Evolutionary conservation across 2,797 vertebrate species (phyloP), one percentile per base, ranked within the genome.

Genomic region (Halcyon chelicuti): DNA sequence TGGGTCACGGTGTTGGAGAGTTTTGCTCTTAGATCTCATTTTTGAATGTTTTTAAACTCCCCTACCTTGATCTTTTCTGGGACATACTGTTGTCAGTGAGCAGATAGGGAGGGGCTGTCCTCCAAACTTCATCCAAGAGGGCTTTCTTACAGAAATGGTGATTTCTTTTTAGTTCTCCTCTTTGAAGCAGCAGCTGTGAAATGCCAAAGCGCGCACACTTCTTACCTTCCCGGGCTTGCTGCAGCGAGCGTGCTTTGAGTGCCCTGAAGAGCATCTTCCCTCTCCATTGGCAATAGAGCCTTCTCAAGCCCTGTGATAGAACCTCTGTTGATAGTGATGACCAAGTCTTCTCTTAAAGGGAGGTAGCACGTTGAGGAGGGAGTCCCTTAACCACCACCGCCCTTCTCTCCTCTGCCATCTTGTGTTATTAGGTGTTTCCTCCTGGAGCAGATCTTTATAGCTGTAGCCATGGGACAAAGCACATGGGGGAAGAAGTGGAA

Each of bases 51-150:
- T 93, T 90, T 46, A 51, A 37, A 60, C 31, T 86, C 12, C 1
- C 82, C n/a, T 87, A 11, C 61, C 37, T 94, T 94, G 65, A 84
- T 90, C 28, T 92, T 87, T 89, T 91, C 66, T 90, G 51, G 72
- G 68, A 47, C n/a, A 2, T 15, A 18, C n/a, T 83, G 84, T 74
- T 37, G 20, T 83, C 72, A 61, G 1, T 31, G 35, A 58, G 14
- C 77, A 93, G 71, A 80, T 9, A 33, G 12, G 47, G 8, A 33
- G 14, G 47, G 8, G 10, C 21, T 73, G 42, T 61, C 35, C 20
- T 87, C 49, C 37, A 51, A 77, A 89, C 20, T 76, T 88, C 26
- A 54, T 51, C 28, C 22, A 44, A 67, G 91, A 88, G 13, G 18
- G 12, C 17, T 73, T 49, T 83, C 39, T 70, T 40, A 76, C 10